phyloP scores from a whole-genome alignment of 2,888 invertebrate species.

The Sisyra nigra region DNA sequence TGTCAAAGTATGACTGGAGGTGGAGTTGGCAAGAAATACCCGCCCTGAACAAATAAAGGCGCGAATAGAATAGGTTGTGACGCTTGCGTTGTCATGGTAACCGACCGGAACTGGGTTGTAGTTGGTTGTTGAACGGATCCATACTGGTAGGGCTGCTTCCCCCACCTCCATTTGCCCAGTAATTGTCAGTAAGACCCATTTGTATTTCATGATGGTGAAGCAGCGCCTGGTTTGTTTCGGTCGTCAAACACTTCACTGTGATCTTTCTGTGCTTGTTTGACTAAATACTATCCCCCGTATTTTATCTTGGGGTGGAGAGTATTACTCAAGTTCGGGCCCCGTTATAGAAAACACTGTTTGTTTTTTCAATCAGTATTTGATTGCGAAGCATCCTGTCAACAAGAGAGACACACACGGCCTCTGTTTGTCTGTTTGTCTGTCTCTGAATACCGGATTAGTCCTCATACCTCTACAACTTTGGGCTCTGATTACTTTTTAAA shows the following conservation, averaged over 20 bases:
- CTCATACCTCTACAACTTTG: neutral
- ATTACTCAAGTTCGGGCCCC: neutral
- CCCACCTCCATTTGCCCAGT: no score
- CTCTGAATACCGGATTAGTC: constrained; percentile 5
- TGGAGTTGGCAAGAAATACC: no score
- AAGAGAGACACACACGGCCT: constrained; percentile 2
- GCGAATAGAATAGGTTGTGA: no score
- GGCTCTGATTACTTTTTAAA: no score
- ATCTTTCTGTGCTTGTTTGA: no score
- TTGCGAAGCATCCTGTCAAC: constrained; percentile 16
- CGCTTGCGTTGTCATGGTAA: no score
- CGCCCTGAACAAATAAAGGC: no score
- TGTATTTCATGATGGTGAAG: constrained; percentile 2
- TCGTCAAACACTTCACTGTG: constrained; percentile 4
- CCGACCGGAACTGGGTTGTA: no score
- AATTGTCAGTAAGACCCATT: constrained; percentile 2
- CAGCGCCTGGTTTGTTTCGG: constrained; percentile 3
- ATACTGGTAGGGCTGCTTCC: no score
- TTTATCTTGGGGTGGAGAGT: neutral
- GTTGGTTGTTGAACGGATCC: no score
- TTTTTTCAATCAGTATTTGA: constrained; percentile 38
- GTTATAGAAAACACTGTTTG: constrained; percentile 31
- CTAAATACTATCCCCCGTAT: neutral
- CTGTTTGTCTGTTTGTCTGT: constrained; percentile 6
- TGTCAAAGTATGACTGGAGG: no score